Evolutionary conservation across 2,797 vertebrate species (phyloP), one percentile per base, ranked within the genome.

Genomic region (Schizothorax lantsangensis): DNA sequence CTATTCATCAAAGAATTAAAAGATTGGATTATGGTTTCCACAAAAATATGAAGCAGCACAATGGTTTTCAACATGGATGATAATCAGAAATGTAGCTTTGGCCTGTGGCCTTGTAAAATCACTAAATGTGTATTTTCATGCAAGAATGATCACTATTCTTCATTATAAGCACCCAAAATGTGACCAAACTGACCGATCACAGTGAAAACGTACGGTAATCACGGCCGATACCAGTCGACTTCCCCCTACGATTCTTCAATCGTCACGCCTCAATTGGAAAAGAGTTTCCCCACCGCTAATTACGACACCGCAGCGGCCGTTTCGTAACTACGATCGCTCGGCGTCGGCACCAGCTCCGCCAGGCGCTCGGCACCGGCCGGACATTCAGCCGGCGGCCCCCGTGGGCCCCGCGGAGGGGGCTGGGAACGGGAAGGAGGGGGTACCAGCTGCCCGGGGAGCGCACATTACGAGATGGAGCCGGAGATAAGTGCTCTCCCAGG

Each of bases 401-500:
- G 81, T 30, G 84, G 88, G 84, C 79, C 78, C 68, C 36, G 84
- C 77, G 3, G 79, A 73, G 80, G 87, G 83, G 83, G 33, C 49
- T 82, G 81, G 40, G 30, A 74, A 77, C 36, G 80, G 85, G 87
- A 81, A 75, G 80, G 91, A 86, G 88, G 88, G 92, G 92, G 88
- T 87, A 95, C 93, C 95, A 96, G 96, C 95, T 96, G 95, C 95
- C 95, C 94, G 93, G 95, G 95, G 95, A 96, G 95, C 94, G 93
- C 95, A 94, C 95, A 95, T 96, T 96, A 96, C 91, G 95, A 96
- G 95, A 96, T 96, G 94, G 95, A 96, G 96, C 93, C 91, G 92
- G 94, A 94, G 96, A 96, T 96, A 96, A 96, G 95, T 95, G 95
- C 95, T 96, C 96, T 96, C 96, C 94, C 94, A 95, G 95, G 95